Conservation (phyloP, 2,797 vertebrate genomes). For the Knipowitschia caucasica region DNA sequence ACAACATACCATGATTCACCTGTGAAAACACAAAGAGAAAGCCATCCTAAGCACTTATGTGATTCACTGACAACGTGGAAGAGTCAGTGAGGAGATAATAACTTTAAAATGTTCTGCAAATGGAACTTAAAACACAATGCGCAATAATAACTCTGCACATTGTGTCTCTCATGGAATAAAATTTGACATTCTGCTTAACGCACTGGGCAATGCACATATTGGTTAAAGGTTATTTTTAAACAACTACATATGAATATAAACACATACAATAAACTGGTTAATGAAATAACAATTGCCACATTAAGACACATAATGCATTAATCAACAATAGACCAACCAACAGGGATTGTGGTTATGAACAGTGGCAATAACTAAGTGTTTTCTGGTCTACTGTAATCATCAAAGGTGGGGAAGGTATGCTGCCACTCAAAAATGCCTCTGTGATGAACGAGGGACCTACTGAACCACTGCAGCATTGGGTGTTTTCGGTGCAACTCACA, state of each 20-base stretch:
- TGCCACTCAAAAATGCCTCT: constrained; percentile 65
- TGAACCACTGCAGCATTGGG: too few relatives aligned
- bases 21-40: constrained; percentile 35
- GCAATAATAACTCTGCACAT: background rate
- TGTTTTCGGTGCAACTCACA: constrained; percentile 4
- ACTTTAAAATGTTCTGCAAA: background rate
- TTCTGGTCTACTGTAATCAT: constrained; percentile 44
- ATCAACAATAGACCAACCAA: too few relatives aligned
- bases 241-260: too few relatives aligned
- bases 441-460: constrained; percentile 41
- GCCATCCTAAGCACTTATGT: constrained; percentile 15
- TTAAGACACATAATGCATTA: too few relatives aligned
- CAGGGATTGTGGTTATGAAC: too few relatives aligned
- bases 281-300: too few relatives aligned
- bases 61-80: constrained; percentile 22
- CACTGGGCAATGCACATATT: background rate
- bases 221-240: background rate
- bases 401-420: constrained; percentile 52
- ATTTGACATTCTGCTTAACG: background rate
- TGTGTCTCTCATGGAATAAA: background rate
- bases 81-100: background rate
- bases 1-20: constrained; percentile 28
- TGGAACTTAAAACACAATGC: background rate
- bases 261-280: too few relatives aligned
- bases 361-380: constrained; percentile 32